phyloP scores from a whole-genome alignment of 2,888 invertebrate genomes.

The Melanargia galathea region DNA sequence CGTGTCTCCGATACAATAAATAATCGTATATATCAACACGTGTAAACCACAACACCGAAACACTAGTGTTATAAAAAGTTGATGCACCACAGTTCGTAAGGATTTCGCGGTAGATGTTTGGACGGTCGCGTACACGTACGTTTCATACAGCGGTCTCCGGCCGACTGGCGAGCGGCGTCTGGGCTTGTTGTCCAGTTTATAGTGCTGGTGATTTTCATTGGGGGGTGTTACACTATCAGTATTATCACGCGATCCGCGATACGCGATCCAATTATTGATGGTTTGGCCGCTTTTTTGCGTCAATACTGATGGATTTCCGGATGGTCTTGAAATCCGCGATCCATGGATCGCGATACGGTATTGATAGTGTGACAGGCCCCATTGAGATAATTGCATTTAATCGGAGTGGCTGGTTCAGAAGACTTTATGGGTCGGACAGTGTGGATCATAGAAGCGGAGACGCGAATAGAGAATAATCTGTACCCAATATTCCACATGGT shows the following conservation, averaged over 20 bases:
- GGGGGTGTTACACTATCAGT: no score
- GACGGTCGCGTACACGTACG: constrained; percentile 46
- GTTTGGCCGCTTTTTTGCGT: no score
- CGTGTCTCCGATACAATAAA: not conserved
- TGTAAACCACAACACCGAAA: constrained; percentile 45
- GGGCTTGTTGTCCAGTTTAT: constrained; percentile 21
- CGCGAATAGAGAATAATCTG: not conserved
- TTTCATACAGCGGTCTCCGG: constrained; percentile 52
- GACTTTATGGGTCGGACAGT: not conserved
- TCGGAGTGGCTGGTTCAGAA: constrained; percentile 1
- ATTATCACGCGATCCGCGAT: no score
- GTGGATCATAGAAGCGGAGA: not conserved
- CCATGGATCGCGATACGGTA: no score
- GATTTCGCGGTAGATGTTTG: constrained; percentile 40
- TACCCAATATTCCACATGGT: no score
- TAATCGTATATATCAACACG: constrained; percentile 40
- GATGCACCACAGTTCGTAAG: constrained; percentile 42
- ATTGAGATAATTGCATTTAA: constrained; percentile 56
- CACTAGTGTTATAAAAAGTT: constrained; percentile 43
- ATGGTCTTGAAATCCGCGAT: no score
- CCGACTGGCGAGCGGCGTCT: constrained; percentile 62
- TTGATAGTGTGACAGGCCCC: no score
- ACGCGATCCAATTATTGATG: no score
- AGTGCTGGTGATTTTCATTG: constrained; percentile 42
- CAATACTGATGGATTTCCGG: no score